phyloP scores from a whole-genome alignment of 2,797 vertebrate genomes.

The Girardinus metallicus region DNA sequence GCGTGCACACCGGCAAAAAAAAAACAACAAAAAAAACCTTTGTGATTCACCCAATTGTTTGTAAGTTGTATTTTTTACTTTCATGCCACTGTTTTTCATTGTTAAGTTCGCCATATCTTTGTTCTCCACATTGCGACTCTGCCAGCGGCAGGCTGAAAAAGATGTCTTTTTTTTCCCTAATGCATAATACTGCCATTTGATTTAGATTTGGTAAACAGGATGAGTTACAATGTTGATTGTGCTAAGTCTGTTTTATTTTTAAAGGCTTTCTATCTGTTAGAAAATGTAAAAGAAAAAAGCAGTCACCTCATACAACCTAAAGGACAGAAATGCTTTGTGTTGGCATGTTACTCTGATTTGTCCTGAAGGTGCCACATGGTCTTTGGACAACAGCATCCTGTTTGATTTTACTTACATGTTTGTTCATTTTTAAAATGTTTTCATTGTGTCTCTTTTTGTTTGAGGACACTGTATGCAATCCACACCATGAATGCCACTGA shows the following conservation, averaged over 20 bases:
- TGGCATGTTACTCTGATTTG: conserved; percentile 43
- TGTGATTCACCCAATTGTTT: conserved; percentile 61
- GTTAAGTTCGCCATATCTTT: conserved; percentile 39
- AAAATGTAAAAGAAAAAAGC: conserved; percentile 32
- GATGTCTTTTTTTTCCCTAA: conserved; percentile 74
- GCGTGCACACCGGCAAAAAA: conserved; percentile 55
- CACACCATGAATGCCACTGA: conserved; percentile 80
- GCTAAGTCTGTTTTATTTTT: conserved; percentile 78
- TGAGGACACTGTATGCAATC: conserved; percentile 82
- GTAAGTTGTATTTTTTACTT: not conserved
- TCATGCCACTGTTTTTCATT: conserved; percentile 5
- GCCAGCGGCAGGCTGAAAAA: conserved; percentile 58
- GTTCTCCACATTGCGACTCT: conserved; percentile 59
- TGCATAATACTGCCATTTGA: conserved; percentile 78
- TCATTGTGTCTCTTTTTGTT: conserved; percentile 50
- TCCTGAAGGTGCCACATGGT: conserved; percentile 46
- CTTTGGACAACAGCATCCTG: conserved; percentile 30
- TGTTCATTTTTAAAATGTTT: conserved; percentile 59
- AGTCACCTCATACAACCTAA: conserved; percentile 54
- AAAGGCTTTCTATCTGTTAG: conserved; percentile 33
- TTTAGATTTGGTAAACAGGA: conserved; percentile 70
- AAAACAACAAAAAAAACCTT: conserved; percentile 5
- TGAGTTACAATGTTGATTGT: conserved; percentile 71
- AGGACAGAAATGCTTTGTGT: conserved; percentile 53
- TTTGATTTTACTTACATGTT: conserved; percentile 55